Evolutionary conservation across 1,140 invertebrate species (phyloP).

Genomic region (Saxidomus purpurata): DNA sequence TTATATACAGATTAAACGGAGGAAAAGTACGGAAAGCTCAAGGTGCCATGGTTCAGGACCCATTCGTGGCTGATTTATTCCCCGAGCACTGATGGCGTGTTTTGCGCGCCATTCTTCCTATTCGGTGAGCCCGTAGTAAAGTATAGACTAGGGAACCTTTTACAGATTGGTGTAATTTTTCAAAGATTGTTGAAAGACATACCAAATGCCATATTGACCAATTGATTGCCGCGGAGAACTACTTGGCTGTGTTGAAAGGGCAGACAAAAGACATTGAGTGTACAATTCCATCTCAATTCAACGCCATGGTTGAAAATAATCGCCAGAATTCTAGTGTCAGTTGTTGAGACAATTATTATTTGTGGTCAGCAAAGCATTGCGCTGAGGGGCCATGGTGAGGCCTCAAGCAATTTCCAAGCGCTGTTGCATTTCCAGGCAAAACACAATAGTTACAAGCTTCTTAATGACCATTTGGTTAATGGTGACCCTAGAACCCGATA

Average conservation of each 20-base stretch:
- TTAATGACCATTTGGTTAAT: background rate
- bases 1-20: too few species aligned
- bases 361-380: conserved; percentile 63
- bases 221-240: background rate
- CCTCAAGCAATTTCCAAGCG: conserved; percentile 38
- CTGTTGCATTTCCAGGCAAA: conserved; percentile 11
- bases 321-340: background rate
- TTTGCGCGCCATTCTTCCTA: background rate
- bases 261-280: background rate
- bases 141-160: background rate
- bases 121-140: too few species aligned
- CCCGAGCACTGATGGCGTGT: conserved; percentile 6
- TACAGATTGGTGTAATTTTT: background rate
- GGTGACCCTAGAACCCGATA: background rate
- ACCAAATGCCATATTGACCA: background rate
- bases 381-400: conserved; percentile 18
- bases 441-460: too few species aligned
- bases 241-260: background rate
- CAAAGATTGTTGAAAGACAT: background rate
- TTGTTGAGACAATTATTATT: conserved; percentile 26
- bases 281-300: background rate
- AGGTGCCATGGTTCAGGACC: too few species aligned
- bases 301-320: background rate
- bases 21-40: too few species aligned
- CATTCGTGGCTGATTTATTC: too few species aligned